These are phyloP conservation scores for Rhodeus uyekii DNA, from an alignment of 2,797 vertebrate genomes.

Conservation along the genomic window DNA sequence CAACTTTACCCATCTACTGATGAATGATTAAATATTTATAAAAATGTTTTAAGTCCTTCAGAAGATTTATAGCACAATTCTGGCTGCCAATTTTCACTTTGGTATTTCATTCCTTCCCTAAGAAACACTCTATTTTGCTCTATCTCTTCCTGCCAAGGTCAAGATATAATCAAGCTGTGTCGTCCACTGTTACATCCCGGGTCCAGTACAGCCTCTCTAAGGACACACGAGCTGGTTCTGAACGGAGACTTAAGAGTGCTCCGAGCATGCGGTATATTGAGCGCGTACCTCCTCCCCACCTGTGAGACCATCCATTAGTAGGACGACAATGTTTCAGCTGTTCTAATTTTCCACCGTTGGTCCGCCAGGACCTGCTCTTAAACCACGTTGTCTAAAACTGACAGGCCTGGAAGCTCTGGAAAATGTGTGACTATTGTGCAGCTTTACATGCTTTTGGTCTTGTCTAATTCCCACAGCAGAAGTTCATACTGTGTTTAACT, in stretches of 20 bases:
- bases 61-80: conserved; percentile 3
- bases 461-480: conserved; percentile 29
- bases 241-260: not conserved
- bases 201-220: not conserved
- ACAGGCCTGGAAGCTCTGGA: conserved; percentile 30
- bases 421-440: conserved; percentile 26
- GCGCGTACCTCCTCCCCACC: conserved; percentile 42
- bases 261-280: conserved; percentile 18
- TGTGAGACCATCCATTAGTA: conserved; percentile 28
- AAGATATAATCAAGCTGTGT: conserved; percentile 24
- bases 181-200: not conserved
- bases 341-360: conserved; percentile 35
- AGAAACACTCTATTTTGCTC: not conserved
- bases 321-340: conserved; percentile 32
- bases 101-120: conserved; percentile 13
- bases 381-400: conserved; percentile 25
- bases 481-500: conserved; percentile 12
- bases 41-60: not conserved
- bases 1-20: not conserved
- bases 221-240: conserved; percentile 13
- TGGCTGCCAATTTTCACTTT: conserved; percentile 6
- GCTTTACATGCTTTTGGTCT: conserved; percentile 12
- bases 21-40: too few species aligned
- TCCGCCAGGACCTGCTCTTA: conserved; percentile 23
- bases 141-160: not conserved